Base-by-base conservation (phyloP, 2,888 invertebrate species). In the Galerucella pusilla region DNA sequence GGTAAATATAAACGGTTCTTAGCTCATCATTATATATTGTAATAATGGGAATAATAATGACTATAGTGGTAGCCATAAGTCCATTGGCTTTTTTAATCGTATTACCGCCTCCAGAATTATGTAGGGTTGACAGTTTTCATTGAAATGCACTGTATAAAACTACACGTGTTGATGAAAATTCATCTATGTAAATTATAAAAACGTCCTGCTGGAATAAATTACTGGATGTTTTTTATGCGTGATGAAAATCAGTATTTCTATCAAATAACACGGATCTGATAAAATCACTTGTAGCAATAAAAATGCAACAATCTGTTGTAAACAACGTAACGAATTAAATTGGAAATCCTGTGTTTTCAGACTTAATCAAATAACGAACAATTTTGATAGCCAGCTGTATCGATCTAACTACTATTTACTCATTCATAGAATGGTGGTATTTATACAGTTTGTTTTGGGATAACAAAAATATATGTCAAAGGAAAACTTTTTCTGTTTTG, bases 381-480 rank as follows among this genome's bases (percentile, higher is more conserved):
- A 20, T 57, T 57, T 0, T 57, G 57, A 57, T 16, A 2, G 16
- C 16, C 9, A 20, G 20, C 9, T 16, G 57, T 57, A 57, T 57
- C 57, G 57, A 57, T 20, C 57, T 7, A 16, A 57, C 16, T 20
- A 20, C 57, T 57, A 16, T 57, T 57, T 57, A 57, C 9, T 57
- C 20, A 57, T 57, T 57, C 57, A 57, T 57, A 57, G 11, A 57
- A 57, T 57, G 57, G 57, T 57, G 16, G 57, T 10, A 57, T 9
- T 10, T 57, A 20, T 57, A 57, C 57, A 57, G 35, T 35, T 35
- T 35, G 1, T 35, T 35, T 35, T 35, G 7, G 6, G 35, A 35
- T 1, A 6, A 6, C 28, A 28, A 5, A 4, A 28, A 28, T 28
- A 28, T 28, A 28, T 28, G 28, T 28, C 28, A 28, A 28, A 28